A percentile compares a stretch with the other conserved stretches of the same genome.
phyloP scores from a whole-genome alignment of 2,797 vertebrate genomes.

The Dendrocincla tyrannina region DNA sequence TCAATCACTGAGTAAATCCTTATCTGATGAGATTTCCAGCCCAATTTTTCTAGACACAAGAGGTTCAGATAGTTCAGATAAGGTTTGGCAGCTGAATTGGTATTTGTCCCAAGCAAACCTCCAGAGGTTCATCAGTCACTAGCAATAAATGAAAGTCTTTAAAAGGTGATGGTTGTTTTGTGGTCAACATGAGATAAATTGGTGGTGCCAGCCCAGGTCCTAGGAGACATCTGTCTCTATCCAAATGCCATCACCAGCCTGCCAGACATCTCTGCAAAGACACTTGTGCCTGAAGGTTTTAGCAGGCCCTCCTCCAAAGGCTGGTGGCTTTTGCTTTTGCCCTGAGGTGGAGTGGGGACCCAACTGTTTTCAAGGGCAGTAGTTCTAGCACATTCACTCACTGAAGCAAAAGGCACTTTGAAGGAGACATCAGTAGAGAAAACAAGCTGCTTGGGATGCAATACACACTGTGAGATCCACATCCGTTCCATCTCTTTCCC shows the following conservation, averaged over 20 bases:
- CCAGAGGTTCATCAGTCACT: constrained; percentile 49
- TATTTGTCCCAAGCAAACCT: constrained; percentile 60
- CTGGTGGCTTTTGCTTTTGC: neutral
- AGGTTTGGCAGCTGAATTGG: constrained; percentile 64
- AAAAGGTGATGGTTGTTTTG: constrained; percentile 50
- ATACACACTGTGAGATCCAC: neutral
- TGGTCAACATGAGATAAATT: constrained; percentile 59
- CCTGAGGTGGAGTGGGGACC: neutral
- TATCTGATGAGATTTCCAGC: constrained; percentile 69
- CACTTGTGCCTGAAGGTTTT: neutral
- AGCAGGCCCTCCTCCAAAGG: neutral
- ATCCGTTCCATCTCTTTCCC: constrained; percentile 32
- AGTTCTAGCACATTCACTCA: neutral
- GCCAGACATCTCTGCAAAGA: neutral
- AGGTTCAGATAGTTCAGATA: constrained; percentile 67
- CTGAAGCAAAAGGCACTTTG: neutral
- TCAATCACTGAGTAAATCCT: constrained; percentile 55
- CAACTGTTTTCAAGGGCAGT: neutral
- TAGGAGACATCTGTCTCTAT: constrained; percentile 39
- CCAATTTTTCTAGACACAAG: constrained; percentile 45
- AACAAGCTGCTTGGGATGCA: constrained; percentile 7
- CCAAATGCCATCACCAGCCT: neutral
- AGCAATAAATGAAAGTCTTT: constrained; percentile 59
- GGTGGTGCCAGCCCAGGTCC: constrained; percentile 42
- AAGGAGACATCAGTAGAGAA: neutral